phyloP scores from a whole-genome alignment of 2,113 vertebrate species.

The Halcyon malimbica region DNA sequence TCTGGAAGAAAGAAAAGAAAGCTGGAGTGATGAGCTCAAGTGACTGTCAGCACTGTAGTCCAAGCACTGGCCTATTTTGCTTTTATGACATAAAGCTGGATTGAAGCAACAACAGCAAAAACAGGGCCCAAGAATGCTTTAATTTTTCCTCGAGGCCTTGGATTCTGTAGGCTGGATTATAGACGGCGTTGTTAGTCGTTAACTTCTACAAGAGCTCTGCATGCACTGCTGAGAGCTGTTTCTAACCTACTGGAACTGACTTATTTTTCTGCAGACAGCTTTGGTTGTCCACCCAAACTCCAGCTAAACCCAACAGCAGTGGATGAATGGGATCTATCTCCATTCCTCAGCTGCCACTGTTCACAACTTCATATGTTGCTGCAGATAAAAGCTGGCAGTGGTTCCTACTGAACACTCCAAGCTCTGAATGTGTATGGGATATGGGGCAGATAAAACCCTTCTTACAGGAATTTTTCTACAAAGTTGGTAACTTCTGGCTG shows the following conservation, averaged over 20 bases:
- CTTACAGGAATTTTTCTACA: not conserved
- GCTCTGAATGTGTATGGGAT: not conserved
- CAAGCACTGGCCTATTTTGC: not conserved
- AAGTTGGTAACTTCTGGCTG: not conserved
- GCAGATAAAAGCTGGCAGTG: not conserved
- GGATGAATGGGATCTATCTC: not conserved
- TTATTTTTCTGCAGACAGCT: not conserved
- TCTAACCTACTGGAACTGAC: not conserved
- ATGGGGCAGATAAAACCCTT: not conserved
- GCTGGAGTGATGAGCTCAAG: not conserved
- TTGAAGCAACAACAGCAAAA: not conserved
- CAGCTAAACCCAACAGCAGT: not conserved
- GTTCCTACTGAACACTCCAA: too few relatives aligned
- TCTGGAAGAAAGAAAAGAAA: not conserved
- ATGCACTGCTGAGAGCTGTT: not conserved
- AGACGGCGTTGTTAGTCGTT: not conserved
- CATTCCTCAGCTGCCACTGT: not conserved
- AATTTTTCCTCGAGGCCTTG: not conserved
- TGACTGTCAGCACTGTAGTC: not conserved
- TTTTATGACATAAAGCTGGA: not conserved
- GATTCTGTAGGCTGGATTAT: not conserved
- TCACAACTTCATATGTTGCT: rapidly evolving
- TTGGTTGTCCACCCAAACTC: not conserved
- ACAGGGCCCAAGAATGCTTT: not conserved
- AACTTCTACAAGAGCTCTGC: not conserved